Conservation (phyloP, 2,797 vertebrate species). For the Atherinosoma microstoma region DNA sequence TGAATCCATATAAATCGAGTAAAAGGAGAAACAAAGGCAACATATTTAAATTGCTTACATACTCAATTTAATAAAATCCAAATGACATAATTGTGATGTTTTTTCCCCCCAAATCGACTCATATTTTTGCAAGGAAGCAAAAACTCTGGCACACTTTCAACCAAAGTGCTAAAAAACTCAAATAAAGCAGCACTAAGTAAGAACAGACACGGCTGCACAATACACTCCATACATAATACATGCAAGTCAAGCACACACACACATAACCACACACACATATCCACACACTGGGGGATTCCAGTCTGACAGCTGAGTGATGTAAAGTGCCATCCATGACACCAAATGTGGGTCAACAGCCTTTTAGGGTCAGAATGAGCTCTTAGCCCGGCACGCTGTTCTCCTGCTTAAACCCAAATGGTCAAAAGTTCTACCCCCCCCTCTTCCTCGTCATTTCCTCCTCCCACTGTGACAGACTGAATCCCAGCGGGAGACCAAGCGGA, state of each 20-base stretch:
- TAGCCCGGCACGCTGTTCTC: conserved; percentile 24
- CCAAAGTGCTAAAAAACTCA: background rate
- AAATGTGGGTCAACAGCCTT: conserved; percentile 74
- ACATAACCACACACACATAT: background rate
- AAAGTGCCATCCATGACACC: conserved; percentile 51
- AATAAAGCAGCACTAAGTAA: background rate
- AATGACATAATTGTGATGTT: background rate
- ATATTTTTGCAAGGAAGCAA: too few species aligned
- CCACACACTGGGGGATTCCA: conserved; percentile 5
- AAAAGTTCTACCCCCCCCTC: conserved; percentile 21
- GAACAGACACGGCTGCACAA: background rate
- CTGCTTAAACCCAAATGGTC: conserved; percentile 49
- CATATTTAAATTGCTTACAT: background rate
- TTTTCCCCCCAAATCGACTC: too few species aligned
- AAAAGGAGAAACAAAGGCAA: background rate
- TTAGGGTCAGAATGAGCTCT: conserved; percentile 62
- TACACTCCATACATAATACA: conserved; percentile 33
- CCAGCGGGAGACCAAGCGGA: conserved; percentile 49
- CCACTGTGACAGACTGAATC: conserved; percentile 42
- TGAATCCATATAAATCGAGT: too few species aligned
- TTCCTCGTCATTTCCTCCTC: background rate
- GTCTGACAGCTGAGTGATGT: conserved; percentile 42
- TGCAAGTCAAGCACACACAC: conserved; percentile 6
- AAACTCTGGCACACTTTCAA: too few species aligned
- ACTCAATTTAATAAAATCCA: background rate